A percentile compares a stretch with the other conserved stretches of the same genome.
These are phyloP conservation scores for Hemicordylus capensis DNA, from an alignment of 2,113 vertebrate genomes.

Conservation along the genomic window DNA sequence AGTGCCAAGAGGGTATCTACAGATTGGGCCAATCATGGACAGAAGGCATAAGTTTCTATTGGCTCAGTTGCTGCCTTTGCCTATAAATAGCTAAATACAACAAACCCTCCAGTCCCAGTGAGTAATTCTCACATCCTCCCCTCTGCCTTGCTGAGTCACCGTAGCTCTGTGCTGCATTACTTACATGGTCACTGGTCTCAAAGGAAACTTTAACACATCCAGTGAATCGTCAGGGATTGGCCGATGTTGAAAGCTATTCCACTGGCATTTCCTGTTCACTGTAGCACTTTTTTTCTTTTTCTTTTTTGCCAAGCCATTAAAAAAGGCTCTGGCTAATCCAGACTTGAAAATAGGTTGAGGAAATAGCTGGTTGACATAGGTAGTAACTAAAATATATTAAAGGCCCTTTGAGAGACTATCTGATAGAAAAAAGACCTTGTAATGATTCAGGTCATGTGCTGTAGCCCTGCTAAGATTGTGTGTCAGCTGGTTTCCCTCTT, in stretches of 20 bases:
- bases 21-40: background rate
- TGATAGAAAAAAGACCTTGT: conserved; percentile 29
- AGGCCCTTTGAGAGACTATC: conserved; percentile 30
- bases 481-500: conserved; percentile 13
- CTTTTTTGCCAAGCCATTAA: conserved; percentile 64
- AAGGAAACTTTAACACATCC: conserved; percentile 80
- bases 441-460: conserved; percentile 3
- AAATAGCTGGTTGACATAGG: conserved; percentile 61
- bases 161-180: conserved; percentile 60
- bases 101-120: conserved; percentile 90
- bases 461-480: conserved; percentile 30
- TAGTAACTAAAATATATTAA: conserved; percentile 56
- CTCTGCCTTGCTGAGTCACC: conserved; percentile 76
- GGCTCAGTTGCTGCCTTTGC: conserved; percentile 59
- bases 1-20: background rate
- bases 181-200: conserved; percentile 65
- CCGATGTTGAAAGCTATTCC: conserved; percentile 72
- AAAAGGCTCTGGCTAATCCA: conserved; percentile 49
- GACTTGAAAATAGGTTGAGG: conserved; percentile 51
- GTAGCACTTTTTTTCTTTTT: too few species aligned
- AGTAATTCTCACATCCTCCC: conserved; percentile 86
- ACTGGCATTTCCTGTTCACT: conserved; percentile 75
- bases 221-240: conserved; percentile 81
- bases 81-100: conserved; percentile 92
- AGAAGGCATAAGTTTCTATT: conserved; percentile 47